Conservation (phyloP, 2,888 invertebrate genomes). For the Tribolium freemani region DNA sequence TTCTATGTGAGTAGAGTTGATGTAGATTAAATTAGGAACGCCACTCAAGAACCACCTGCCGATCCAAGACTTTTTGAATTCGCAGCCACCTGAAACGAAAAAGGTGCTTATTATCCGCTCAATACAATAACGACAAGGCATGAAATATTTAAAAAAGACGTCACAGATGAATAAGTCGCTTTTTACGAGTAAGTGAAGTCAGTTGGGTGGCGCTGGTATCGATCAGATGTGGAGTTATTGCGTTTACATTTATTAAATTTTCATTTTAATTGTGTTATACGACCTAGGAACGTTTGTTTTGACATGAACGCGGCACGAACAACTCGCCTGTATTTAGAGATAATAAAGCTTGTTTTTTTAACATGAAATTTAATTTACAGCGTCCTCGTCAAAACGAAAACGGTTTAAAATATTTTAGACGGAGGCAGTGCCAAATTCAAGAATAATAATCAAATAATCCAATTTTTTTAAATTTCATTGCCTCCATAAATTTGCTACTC, state of each 20-base stretch:
- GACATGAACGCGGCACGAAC: conserved; percentile 9
- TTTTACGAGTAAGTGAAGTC: conserved; percentile 12
- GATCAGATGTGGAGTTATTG: not conserved
- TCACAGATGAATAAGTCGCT: conserved; percentile 7
- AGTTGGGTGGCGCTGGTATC: not conserved
- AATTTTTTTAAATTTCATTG: not conserved
- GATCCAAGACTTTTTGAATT: conserved; percentile 78
- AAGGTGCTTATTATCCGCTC: not conserved
- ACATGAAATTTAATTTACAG: conserved; percentile 12
- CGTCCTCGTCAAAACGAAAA: not conserved
- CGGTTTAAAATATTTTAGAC: conserved; percentile 12
- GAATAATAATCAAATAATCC: not conserved
- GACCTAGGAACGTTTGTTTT: conserved; percentile 21
- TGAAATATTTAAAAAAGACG: conserved; percentile 8
- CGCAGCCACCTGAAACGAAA: conserved; percentile 75
- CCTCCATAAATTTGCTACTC: not conserved
- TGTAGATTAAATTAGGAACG: conserved; percentile 72
- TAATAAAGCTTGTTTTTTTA: conserved; percentile 25
- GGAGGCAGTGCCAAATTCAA: not conserved
- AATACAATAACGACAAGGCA: not conserved
- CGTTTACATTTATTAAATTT: conserved; percentile 25
- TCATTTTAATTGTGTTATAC: conserved; percentile 23
- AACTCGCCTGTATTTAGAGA: conserved; percentile 10
- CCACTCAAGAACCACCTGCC: conserved; percentile 85
- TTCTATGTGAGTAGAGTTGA: conserved; percentile 77